Base-by-base conservation (phyloP, 2,113 vertebrate genomes). In the Thunnus maccoyii region DNA sequence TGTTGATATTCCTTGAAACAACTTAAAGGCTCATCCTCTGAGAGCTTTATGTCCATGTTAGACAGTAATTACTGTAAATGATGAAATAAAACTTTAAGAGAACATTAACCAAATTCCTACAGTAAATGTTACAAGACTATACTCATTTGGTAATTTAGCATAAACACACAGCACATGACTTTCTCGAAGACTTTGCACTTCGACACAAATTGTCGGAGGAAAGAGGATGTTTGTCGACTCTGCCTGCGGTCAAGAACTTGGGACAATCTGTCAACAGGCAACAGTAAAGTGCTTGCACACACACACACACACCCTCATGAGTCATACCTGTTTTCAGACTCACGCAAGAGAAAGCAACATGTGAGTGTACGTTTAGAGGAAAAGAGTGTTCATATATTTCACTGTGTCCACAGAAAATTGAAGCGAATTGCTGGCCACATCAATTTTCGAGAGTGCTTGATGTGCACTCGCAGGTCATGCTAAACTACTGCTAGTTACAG, bases 221-320 rank as follows among this genome's bases (percentile, higher is more conserved):
- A 60, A 54, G 22, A 64, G 25, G 47, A 71, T 76, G 68, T 83
- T 62, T 48, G 52, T 78, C 55, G 68, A 14, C 61, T 47, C 15
- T 61, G 32, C 56, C 2, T 41, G 12, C 0, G 18, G 41, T 62
- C 32, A 75, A n/a, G 47, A 50, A n/a, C 16, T 58, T 1, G 2
- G 2, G 20, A 44, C 64, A 44, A 17, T 74, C 30, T 66, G 16
- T 75, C 7, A 16, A 62, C 8, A 3, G 27, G 20, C 56, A 56
- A 60, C 4, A 76, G 32, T 20, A 22, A 60, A 17, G 50, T 36
- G 3, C 17, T 20, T 30, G 15, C 2, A 9, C 66, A 62, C 54
- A 32, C 44, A 78, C 32, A 41, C 66, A 62, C 54, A 32, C 44
- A 78, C 32, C 7, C 15, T 51, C 54, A 41, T 75, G 50, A 83